Evolutionary conservation across 2,888 invertebrate genomes (phyloP), one percentile per base, ranked within the genome.

Genomic region (Hybos culiciformis): DNA sequence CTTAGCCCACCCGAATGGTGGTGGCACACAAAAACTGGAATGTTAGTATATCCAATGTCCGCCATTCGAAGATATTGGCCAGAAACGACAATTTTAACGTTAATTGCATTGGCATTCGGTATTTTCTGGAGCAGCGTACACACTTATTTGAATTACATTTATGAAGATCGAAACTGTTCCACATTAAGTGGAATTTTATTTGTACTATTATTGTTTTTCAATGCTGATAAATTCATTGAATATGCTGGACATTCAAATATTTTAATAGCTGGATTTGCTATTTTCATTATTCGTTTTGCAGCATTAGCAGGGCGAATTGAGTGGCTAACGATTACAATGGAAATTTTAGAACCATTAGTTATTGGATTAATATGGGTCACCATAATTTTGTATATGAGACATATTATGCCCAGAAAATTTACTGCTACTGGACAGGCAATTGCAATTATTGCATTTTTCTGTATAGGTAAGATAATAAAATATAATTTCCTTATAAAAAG

Each of bases 1-100:
- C 63, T 85, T 9, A 81, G 82, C 54, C 82, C 84, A 2, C 83
- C 84, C 1, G 85, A 85, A 63, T 84, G 85, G 84, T 85, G 83
- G 83, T 85, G 84, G 84, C 83, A 84, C 56, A 84, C 84, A 3
- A 72, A 80, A 54, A 80, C 80, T 9, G 84, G 83, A 31, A 75
- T 80, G 66, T 57, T 84, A 44, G 78, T 84, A 9, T 69, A 83
- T 58, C 84, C 84, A n/a, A 80, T 84, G 82, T 83, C 78, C 49
- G 74, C 80, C 6, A 77, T 83, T 39, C 72, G 82, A 26, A 76
- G 80, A 40, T 84, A 83, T 58, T 78, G 80, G 26, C 75, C 79
- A 5, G 85, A 86, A 66, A 82, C 78, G 8, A 74, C 74, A 2
- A 78, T 79, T 1, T 69, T 87, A 2, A 72, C 79, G 26, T 60